A percentile compares a stretch with the other conserved stretches of the same genome.
phyloP scores from a whole-genome alignment of 2,888 invertebrate species.

The Cactoblastis cactorum region DNA sequence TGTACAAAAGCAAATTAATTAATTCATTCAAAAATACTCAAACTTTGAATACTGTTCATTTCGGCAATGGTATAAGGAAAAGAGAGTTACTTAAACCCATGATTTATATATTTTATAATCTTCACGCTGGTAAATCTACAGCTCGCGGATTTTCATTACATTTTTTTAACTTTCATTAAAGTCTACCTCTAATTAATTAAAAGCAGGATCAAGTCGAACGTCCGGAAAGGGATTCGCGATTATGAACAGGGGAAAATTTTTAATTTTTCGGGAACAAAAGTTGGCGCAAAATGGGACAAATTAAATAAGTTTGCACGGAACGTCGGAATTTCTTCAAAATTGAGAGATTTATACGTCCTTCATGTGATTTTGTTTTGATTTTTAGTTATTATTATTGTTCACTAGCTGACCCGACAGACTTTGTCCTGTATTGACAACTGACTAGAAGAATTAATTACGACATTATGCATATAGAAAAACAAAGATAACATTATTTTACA shows the following conservation, averaged over 20 bases:
- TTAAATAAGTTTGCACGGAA: constrained; percentile 20
- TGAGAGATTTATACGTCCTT: constrained; percentile 4
- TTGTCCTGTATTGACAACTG: too few species aligned
- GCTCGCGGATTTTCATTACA: constrained; percentile 1
- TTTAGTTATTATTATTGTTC: too few species aligned
- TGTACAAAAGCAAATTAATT: too few species aligned
- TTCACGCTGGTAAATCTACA: neutral
- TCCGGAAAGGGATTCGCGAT: constrained; percentile 22
- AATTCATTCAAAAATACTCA: too few species aligned
- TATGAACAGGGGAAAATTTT: constrained; percentile 22
- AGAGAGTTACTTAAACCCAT: too few species aligned
- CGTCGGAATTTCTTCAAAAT: constrained; percentile 4
- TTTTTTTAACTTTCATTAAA: constrained; percentile 9
- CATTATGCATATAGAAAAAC: too few species aligned
- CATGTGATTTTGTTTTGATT: neutral
- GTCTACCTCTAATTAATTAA: constrained; percentile 28
- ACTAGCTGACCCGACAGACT: too few species aligned
- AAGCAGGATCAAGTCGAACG: constrained; percentile 21
- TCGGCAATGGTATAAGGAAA: too few species aligned
- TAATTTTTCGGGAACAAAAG: constrained; percentile 20
- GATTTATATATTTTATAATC: neutral
- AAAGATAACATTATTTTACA: too few species aligned
- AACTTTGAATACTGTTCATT: too few species aligned
- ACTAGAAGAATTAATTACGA: too few species aligned
- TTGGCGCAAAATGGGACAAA: constrained; percentile 19